Base-by-base conservation (phyloP, 2,888 invertebrate species). In the Glyphotaelius pellucidus region DNA sequence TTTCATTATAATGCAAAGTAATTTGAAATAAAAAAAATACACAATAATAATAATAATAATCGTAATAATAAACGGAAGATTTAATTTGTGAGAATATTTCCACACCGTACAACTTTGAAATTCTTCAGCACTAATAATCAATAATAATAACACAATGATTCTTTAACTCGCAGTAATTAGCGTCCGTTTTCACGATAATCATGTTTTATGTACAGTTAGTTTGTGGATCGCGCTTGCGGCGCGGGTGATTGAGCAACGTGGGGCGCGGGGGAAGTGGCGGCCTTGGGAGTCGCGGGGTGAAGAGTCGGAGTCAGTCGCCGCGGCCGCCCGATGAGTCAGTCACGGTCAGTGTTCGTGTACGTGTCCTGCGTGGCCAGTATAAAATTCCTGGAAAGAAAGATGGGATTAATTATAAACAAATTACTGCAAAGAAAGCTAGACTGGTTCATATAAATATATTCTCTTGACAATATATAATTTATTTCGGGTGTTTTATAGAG, bases 61-160 rank as follows among this genome's bases (percentile, higher is more conserved):
- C 52, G 19, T 52, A 52, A 52, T 32, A 83, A 31, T 83, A 83
- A 83, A 83, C 83, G 83, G 83, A 83, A 83, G 83, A 83, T 83
- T 35, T 83, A 35, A 83, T 81, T 81, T 67, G 52, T 67, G 52
- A 67, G 52, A 67, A 67, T 67, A 67, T 67, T 35, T 83, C 15
- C 83, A 35, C 83, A 31, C 83, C 83, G 15, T 19, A 19, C 19
- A 52, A 67, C 52, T 67, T 67, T 67, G n/a, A 67, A 67, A 32
- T 31, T 35, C 83, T 32, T 83, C 83, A 83, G 83, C 83, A 35
- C 30, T 83, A 31, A 83, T 83, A 32, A 31, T 32, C 35, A 83
- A 83, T 83, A 32, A 83, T 83, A 32, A 67, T 67, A 67, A 67
- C 52, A 67, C 52, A 67, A 15, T 25, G 52, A 67, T 67, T 67